A percentile compares a stretch with the other conserved stretches of the same genome.
Conservation (phyloP, 2,113 vertebrate genomes). For the Dipodomys stephensi region DNA sequence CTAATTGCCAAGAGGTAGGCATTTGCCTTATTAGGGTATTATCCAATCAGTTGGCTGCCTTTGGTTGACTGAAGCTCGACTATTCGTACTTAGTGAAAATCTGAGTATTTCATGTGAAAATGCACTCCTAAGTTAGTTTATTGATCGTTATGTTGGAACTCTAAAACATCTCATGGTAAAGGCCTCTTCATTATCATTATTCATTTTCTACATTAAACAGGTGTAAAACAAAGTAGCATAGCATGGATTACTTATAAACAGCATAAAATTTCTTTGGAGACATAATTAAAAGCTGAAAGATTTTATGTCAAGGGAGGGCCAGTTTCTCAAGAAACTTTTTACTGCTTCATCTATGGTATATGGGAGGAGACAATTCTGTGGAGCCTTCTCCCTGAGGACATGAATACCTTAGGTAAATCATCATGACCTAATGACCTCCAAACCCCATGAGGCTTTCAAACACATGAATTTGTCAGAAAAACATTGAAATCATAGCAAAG, state of each 20-base stretch:
- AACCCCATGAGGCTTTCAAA: background rate
- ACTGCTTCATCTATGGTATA: background rate
- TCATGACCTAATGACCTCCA: background rate
- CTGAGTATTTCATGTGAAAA: background rate
- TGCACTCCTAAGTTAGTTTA: background rate
- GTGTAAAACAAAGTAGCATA: no score
- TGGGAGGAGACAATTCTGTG: background rate
- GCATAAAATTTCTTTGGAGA: no score
- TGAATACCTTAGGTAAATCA: no score
- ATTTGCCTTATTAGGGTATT: background rate
- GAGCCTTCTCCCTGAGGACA: background rate
- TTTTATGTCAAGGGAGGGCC: background rate
- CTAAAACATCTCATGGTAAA: background rate
- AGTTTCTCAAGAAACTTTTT: background rate
- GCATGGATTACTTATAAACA: no score
- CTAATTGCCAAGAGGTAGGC: background rate
- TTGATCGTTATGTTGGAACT: background rate
- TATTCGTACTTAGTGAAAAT: background rate
- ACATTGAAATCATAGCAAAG: background rate
- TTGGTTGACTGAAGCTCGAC: background rate
- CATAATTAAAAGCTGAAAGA: background rate
- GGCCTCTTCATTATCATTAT: background rate
- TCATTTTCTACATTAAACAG: background rate
- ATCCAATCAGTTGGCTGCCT: no score
- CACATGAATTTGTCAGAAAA: background rate